Evolutionary conservation across 2,888 invertebrate species (phyloP), one percentile per base, ranked within the genome.

Genomic region (Sphecodes monilicornis): DNA sequence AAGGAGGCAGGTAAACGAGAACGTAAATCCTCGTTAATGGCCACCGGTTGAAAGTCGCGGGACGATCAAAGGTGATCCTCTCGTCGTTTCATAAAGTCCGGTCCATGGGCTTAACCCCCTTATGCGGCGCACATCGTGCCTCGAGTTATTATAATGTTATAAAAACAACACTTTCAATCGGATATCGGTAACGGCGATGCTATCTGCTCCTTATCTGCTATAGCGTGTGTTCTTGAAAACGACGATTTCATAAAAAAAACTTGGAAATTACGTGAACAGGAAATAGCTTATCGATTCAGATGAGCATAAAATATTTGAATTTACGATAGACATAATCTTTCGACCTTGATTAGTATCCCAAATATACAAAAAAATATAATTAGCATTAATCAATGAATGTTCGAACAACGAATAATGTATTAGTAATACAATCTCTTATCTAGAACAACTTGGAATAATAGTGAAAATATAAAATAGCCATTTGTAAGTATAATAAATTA

Each of bases 21-120:
- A 69, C 57, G 76, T 73, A 84, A 84, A 73, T 76, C 72, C 73
- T 41, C 16, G 32, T 36, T 74, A 75, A 66, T 41, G 68, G 57
- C 26, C 10, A 18, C 46, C 26, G 18, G 5, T 29, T 26, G n/a
- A 78, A 76, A 60, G 68, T 46, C 43, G 68, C 57, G 50, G 54
- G 54, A 78, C 50, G 72, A 71, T 82, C 78, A 73, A 83, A 83
- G 73, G 73, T 43, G 29, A 76, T 54, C 57, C 74, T 32, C 26
- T 32, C 26, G 64, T 46, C 32, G 39, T 74, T 72, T 66, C 57
- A 36, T 70, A 57, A 74, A 54, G 36, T 73, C 57, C 50, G 26
- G 50, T 60, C 57, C 29, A 29, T 8, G 54, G 36, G 29, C 29
- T 29, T 18, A 60, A 29, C 5, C 60, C 29, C 60, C 16, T 29